These are phyloP conservation scores for Colletes collaris DNA, from an alignment of 2,888 invertebrate species.

Conservation along the genomic window DNA sequence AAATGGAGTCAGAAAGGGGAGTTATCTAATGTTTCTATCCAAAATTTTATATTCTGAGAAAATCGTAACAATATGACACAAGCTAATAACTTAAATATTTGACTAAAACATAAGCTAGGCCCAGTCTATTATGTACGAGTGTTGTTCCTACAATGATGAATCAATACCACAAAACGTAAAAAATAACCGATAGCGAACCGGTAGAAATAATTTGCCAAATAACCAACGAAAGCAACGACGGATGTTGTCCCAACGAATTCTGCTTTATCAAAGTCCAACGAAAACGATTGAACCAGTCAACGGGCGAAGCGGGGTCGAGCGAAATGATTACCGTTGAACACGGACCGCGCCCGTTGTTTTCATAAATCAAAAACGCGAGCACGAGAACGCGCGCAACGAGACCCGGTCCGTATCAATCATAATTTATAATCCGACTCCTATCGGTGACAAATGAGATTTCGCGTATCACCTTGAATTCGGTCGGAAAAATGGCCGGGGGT, in stretches of 20 bases:
- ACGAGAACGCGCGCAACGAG: neutral
- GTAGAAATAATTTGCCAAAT: too few species aligned
- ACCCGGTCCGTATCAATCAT: constrained; percentile 34
- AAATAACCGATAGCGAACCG: too few species aligned
- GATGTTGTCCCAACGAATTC: neutral
- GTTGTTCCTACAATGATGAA: too few species aligned
- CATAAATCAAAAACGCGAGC: constrained; percentile 34
- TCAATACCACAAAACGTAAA: too few species aligned
- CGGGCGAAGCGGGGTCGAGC: neutral
- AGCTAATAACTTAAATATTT: too few species aligned
- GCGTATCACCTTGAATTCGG: constrained; percentile 34
- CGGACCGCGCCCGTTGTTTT: constrained; percentile 1
- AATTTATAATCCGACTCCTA: constrained; percentile 39
- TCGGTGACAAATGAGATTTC: constrained; percentile 48
- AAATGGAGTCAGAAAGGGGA: too few species aligned
- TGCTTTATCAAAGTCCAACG: neutral
- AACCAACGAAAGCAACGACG: too few species aligned
- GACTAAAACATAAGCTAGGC: too few species aligned
- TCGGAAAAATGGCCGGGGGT: constrained; percentile 36
- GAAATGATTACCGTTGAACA: neutral
- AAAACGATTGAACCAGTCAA: constrained; percentile 10
- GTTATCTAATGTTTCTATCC: too few species aligned
- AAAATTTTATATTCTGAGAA: too few species aligned
- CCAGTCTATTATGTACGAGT: too few species aligned
- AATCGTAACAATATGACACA: too few species aligned